Evolutionary conservation across 1,140 invertebrate species (phyloP).

Genomic region (Drosophila mayri): DNA sequence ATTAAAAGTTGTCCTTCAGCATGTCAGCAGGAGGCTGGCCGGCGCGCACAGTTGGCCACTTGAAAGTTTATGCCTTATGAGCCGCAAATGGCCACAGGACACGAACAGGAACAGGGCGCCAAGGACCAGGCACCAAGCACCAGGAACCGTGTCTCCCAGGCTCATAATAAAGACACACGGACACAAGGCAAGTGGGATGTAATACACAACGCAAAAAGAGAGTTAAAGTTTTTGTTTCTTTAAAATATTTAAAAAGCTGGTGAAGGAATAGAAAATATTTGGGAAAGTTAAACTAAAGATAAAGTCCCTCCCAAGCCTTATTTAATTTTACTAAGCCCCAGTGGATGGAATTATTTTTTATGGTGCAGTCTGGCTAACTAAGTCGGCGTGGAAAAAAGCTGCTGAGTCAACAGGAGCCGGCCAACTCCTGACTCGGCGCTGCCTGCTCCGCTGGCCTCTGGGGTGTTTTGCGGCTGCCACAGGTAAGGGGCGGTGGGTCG

Average conservation of each 20-base stretch:
- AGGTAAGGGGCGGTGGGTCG: slow-evolving; percentile 16
- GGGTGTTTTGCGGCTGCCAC: slow-evolving; percentile 43
- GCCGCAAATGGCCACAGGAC: slow-evolving; percentile 81
- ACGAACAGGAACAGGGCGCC: slow-evolving; percentile 51
- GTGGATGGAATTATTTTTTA: not conserved
- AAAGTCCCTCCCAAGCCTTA: no score
- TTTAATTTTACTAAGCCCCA: not conserved
- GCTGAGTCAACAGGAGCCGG: slow-evolving; percentile 73
- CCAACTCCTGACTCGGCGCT: slow-evolving; percentile 34
- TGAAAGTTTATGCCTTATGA: slow-evolving; percentile 83
- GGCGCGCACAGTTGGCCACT: slow-evolving; percentile 67
- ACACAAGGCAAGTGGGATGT: slow-evolving; percentile 34
- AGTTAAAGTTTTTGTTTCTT: no score
- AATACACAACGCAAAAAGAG: not conserved
- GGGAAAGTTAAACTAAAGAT: not conserved
- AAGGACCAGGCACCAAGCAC: not conserved
- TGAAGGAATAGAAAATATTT: not conserved
- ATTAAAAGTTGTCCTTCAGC: slow-evolving; percentile 83
- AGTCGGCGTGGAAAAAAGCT: slow-evolving; percentile 55
- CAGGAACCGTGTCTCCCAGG: slow-evolving; percentile 19
- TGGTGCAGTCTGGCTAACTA: slow-evolving; percentile 50
- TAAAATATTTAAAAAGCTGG: not conserved
- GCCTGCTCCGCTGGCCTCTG: slow-evolving; percentile 27
- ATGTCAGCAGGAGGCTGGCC: slow-evolving; percentile 59
- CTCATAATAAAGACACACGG: slow-evolving; percentile 68